Percentiles rank a stretch among this genome's conserved stretches.
Evolutionary conservation across 2,888 invertebrate species (phyloP).

Genomic region (Diadegma fenestrale): DNA sequence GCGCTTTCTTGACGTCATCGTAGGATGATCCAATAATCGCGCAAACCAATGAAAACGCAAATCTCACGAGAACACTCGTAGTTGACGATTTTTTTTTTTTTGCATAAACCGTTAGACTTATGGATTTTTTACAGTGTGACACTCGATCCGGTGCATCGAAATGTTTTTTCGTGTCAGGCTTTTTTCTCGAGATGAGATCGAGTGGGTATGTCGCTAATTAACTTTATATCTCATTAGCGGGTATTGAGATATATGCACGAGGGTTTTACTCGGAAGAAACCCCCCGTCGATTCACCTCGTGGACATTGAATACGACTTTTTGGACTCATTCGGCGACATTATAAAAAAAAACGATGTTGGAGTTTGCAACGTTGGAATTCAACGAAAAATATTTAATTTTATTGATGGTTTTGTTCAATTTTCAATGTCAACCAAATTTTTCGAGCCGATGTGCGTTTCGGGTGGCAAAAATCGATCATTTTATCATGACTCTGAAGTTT

Average conservation of each 20-base stretch:
- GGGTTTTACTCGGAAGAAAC: neutral
- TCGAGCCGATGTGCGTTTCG: too few species aligned
- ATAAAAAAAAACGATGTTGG: neutral
- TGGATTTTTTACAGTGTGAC: neutral
- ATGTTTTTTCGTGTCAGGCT: neutral
- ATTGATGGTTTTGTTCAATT: too few species aligned
- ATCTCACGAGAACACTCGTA: neutral
- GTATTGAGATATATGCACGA: neutral
- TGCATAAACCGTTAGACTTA: neutral
- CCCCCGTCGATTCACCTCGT: neutral
- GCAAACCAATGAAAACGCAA: neutral
- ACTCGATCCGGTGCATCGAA: neutral
- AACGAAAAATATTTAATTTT: too few species aligned
- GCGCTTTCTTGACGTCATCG: conserved; percentile 20
- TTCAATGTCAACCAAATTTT: too few species aligned
- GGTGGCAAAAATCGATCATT: too few species aligned
- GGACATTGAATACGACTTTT: conserved; percentile 5
- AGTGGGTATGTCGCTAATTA: neutral
- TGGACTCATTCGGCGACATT: neutral
- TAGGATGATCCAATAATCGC: neutral
- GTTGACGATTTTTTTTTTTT: neutral
- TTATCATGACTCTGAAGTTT: too few species aligned
- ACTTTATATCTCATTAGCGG: neutral
- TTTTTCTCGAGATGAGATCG: neutral
- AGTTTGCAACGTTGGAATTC: too few species aligned